phyloP scores from a whole-genome alignment of 35 echinoderm and acorn worm species.

The Ptychodera flava region DNA sequence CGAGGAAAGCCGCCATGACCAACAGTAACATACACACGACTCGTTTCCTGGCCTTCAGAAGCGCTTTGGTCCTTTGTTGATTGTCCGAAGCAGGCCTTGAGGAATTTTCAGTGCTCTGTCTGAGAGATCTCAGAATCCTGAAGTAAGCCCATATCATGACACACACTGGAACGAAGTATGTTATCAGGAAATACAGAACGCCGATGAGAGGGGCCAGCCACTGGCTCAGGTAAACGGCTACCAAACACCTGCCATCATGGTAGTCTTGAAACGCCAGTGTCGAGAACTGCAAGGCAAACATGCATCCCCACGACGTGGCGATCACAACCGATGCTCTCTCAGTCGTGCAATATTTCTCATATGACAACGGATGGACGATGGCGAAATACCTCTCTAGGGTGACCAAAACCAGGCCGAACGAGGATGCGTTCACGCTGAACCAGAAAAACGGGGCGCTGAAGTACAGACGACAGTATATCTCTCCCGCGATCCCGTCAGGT shows the following conservation, averaged over 20 bases:
- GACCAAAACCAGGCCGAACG: slow-evolving; percentile 83
- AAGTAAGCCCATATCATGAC: slow-evolving; percentile 90
- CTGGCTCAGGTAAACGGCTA: slow-evolving; percentile 45
- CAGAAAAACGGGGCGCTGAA: slow-evolving; percentile 72
- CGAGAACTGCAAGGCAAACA: slow-evolving; percentile 70
- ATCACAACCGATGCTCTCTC: slow-evolving; percentile 56
- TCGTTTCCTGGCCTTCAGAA: slow-evolving; percentile 61
- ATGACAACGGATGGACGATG: slow-evolving; percentile 83
- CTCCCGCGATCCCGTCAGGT: slow-evolving; percentile 26
- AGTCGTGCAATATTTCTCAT: slow-evolving; percentile 59
- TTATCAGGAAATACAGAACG: slow-evolving; percentile 61
- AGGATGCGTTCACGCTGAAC: slow-evolving; percentile 88
- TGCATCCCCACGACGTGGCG: slow-evolving; percentile 43
- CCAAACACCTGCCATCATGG: slow-evolving; percentile 26
- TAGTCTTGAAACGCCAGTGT: slow-evolving; percentile 73
- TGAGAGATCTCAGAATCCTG: slow-evolving; percentile 54
- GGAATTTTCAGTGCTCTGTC: slow-evolving; percentile 21
- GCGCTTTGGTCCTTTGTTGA: slow-evolving; percentile 32
- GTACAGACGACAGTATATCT: slow-evolving; percentile 77
- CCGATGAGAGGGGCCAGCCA: slow-evolving; percentile 45
- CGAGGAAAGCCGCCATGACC: slow-evolving; percentile 70
- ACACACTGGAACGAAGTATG: slow-evolving; percentile 75
- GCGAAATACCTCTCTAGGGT: slow-evolving; percentile 82
- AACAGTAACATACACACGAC: slow-evolving; percentile 73
- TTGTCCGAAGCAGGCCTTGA: slow-evolving; percentile 5